Evolutionary conservation across 2,888 invertebrate genomes (phyloP).

Genomic region (Acleris sparsana): DNA sequence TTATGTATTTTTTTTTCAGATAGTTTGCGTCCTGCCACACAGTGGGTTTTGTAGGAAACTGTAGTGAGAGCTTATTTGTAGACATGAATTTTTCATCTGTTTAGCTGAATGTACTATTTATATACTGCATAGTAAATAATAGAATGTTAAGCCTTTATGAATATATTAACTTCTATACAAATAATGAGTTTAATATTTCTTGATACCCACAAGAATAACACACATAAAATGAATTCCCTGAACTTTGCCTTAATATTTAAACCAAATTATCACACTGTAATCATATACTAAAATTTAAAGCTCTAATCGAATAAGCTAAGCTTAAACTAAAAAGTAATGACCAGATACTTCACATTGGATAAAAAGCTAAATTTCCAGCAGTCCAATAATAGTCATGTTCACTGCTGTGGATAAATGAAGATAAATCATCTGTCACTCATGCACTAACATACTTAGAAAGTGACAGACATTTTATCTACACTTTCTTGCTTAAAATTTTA

Average conservation of each 20-base stretch:
- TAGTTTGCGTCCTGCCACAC: constrained; percentile 46
- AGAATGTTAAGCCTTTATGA: constrained; percentile 40
- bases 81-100: constrained; percentile 15
- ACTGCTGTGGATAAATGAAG: too few species aligned
- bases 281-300: constrained; percentile 67
- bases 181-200: constrained; percentile 33
- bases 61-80: constrained; percentile 17
- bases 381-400: neutral
- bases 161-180: constrained; percentile 42
- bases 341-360: constrained; percentile 69
- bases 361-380: constrained; percentile 44
- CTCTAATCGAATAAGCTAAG: constrained; percentile 68
- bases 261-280: constrained; percentile 54
- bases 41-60: constrained; percentile 41
- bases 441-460: too few species aligned
- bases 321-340: constrained; percentile 76
- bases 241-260: constrained; percentile 40
- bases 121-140: constrained; percentile 38
- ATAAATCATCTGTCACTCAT: too few species aligned
- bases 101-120: constrained; percentile 20
- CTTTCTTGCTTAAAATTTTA: too few species aligned
- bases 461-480: too few species aligned
- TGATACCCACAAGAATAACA: constrained; percentile 26
- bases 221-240: constrained; percentile 10
- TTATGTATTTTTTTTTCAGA: constrained; percentile 17